Evolutionary conservation across 1,140 invertebrate species (phyloP).

Genomic region (Solenopsis invicta): DNA sequence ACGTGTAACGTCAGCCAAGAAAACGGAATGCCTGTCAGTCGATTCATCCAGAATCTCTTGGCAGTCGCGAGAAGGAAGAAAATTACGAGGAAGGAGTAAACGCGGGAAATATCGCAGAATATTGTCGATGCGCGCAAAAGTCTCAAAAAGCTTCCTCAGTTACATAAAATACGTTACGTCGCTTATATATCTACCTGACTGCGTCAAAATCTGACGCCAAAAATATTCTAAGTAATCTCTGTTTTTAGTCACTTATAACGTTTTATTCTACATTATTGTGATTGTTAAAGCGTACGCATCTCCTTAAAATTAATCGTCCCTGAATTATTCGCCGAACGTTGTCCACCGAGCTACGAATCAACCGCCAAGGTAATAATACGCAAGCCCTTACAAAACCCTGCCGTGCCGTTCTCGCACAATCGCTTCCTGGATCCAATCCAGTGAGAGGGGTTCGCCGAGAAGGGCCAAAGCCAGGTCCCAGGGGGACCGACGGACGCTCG

Average conservation of each 20-base stretch:
- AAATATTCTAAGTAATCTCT: neutral
- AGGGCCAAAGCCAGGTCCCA: conserved; percentile 10
- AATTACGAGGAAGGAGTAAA: conserved; percentile 20
- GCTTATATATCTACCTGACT: neutral
- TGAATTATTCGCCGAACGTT: neutral
- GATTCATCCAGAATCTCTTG: conserved; percentile 47
- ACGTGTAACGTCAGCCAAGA: neutral
- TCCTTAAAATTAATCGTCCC: neutral
- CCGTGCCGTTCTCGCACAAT: conserved; percentile 34
- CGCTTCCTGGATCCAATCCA: neutral
- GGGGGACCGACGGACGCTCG: conserved; percentile 8
- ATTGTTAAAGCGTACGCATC: neutral
- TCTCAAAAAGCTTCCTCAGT: conserved; percentile 1
- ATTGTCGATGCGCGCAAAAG: conserved; percentile 7
- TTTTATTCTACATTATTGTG: neutral
- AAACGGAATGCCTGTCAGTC: conserved; percentile 40
- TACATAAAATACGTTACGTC: conserved; percentile 1
- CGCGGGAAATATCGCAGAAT: neutral
- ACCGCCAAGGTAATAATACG: conserved; percentile 10
- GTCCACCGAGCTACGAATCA: neutral
- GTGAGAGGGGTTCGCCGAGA: conserved; percentile 21
- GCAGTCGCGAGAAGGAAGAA: conserved; percentile 4
- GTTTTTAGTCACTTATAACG: neutral
- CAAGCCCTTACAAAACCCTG: conserved; percentile 16
- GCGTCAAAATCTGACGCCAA: neutral